A percentile compares a stretch with the other conserved stretches of the same genome.
Conservation (phyloP, 2,113 vertebrate genomes). For the Halichoerus grypus region DNA sequence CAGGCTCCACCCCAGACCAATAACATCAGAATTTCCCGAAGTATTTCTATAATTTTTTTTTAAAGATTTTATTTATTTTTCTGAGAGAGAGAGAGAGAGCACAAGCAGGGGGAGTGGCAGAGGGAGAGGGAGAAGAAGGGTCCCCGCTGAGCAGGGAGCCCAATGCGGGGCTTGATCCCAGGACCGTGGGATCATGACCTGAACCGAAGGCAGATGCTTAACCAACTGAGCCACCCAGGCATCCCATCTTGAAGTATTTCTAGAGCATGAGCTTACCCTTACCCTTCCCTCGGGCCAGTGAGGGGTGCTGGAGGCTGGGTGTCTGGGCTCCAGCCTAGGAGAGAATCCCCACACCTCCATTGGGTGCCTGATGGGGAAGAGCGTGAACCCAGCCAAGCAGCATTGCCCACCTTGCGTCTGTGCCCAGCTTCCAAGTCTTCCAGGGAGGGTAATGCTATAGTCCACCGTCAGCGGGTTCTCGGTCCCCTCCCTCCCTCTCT, state of each 20-base stretch:
- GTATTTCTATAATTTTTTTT: neutral
- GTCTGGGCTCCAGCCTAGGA: neutral
- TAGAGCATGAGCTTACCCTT: neutral
- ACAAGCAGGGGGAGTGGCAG: no score
- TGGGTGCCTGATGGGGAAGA: no score
- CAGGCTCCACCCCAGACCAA: neutral
- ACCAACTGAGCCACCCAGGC: no score
- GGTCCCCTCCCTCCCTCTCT: no score
- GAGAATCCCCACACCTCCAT: neutral
- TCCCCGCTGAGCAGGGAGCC: no score
- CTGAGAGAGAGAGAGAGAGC: no score
- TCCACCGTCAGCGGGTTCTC: rapidly evolving
- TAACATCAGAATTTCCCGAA: neutral
- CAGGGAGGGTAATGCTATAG: neutral
- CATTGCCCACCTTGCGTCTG: rapidly evolving
- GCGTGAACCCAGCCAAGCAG: rapidly evolving
- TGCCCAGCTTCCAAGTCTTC: neutral
- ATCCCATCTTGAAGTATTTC: neutral
- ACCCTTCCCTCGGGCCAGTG: rapidly evolving
- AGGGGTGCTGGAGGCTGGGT: neutral
- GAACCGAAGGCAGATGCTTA: no score
- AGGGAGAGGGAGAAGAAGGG: no score
- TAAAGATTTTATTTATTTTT: no score
- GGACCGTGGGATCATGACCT: no score
- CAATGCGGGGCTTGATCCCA: no score